Conservation (phyloP, 2,797 vertebrate species). For the Pteronotus mesoamericanus region DNA sequence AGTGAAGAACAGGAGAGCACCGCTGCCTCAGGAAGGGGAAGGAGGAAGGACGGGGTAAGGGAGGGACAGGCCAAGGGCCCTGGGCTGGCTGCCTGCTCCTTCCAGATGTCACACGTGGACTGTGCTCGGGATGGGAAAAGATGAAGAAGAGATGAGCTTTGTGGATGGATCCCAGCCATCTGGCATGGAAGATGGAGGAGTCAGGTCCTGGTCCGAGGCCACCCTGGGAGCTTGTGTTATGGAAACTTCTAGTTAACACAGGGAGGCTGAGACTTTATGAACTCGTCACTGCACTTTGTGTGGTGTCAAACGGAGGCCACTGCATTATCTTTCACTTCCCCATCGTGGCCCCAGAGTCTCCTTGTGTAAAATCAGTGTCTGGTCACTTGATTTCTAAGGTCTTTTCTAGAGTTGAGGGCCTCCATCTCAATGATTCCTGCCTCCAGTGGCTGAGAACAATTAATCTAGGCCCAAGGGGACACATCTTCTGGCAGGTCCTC, state of each 20-base stretch:
- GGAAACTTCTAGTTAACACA: not conserved
- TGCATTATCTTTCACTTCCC: not conserved
- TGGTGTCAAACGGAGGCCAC: not conserved
- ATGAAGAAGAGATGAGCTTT: not conserved
- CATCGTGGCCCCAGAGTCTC: not conserved
- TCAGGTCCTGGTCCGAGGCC: not conserved
- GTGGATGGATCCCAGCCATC: not conserved
- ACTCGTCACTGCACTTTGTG: not conserved
- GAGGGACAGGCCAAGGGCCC: not conserved
- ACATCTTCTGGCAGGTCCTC: not conserved
- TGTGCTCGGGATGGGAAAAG: not conserved
- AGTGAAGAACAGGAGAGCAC: not conserved
- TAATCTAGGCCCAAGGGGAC: not conserved
- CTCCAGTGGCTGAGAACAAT: not conserved
- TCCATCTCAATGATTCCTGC: not conserved
- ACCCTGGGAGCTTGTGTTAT: not conserved
- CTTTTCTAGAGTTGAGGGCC: not conserved
- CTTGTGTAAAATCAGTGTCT: not conserved
- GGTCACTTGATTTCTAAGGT: not conserved
- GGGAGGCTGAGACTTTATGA: not conserved
- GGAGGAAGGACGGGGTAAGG: not conserved
- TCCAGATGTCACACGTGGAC: not conserved
- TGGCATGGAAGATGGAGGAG: not conserved
- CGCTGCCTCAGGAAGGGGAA: not conserved
- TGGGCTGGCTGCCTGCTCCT: not conserved